Conservation (phyloP, 30 jellyfish, hydroid and myxozoan species). For the Cassiopea andromeda region DNA sequence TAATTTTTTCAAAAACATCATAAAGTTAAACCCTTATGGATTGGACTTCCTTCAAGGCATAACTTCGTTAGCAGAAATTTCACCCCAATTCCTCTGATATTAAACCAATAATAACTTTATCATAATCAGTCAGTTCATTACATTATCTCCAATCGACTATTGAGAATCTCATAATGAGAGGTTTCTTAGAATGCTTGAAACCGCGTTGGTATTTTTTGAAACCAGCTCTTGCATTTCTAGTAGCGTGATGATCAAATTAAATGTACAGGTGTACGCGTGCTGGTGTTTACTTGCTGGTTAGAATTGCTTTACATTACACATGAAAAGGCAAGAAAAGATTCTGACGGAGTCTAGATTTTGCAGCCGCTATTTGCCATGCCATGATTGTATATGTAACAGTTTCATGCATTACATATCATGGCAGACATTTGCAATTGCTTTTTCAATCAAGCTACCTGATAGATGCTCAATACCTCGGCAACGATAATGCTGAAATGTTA, state of each 20-base stretch:
- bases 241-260: not conserved
- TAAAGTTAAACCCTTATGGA: not conserved
- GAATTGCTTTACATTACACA: too few species aligned
- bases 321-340: too few species aligned
- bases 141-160: not conserved
- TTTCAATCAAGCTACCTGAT: too few species aligned
- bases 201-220: not conserved
- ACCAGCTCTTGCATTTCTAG: not conserved
- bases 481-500: too few species aligned
- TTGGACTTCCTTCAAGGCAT: not conserved
- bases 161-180: not conserved
- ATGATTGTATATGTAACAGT: too few species aligned
- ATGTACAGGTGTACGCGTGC: not conserved
- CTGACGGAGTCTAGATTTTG: too few species aligned
- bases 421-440: too few species aligned
- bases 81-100: not conserved
- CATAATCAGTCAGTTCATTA: not conserved
- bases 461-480: too few species aligned
- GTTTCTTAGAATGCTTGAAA: not conserved
- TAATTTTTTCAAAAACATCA: not conserved
- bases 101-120: not conserved
- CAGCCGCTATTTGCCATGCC: too few species aligned
- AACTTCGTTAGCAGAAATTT: conserved; percentile 20
- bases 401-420: too few species aligned
- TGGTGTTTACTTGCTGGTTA: too few species aligned